These are phyloP conservation scores for Urocynchramus pylzowi DNA, from an alignment of 2,113 vertebrate species.

Conservation along the genomic window DNA sequence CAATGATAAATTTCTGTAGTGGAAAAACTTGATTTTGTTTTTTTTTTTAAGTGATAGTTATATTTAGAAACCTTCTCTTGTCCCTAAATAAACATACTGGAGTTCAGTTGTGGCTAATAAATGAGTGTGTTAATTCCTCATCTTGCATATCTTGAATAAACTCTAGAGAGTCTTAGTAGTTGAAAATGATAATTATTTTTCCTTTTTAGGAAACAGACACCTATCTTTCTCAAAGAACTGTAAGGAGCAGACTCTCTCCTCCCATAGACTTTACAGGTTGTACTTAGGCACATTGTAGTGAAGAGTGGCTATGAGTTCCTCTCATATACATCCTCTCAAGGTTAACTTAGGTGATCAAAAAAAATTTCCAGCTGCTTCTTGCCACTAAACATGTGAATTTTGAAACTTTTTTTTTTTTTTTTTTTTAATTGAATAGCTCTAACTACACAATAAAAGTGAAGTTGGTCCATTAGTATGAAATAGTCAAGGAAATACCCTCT, in stretches of 20 bases:
- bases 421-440: neutral
- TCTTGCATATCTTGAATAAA: neutral
- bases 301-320: neutral
- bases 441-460: neutral
- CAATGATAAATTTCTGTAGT: neutral
- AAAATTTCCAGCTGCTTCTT: neutral
- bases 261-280: neutral
- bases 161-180: neutral
- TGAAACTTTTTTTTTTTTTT: neutral
- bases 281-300: neutral
- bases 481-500: neutral
- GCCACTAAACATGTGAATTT: neutral
- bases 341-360: neutral
- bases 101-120: neutral
- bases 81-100: neutral
- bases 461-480: neutral
- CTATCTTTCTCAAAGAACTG: neutral
- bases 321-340: neutral
- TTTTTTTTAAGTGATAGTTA: neutral
- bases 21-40: neutral
- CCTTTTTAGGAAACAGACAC: neutral
- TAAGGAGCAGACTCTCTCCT: neutral
- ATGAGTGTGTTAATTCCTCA: neutral
- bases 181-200: neutral
- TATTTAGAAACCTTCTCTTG: neutral